Base-by-base conservation (phyloP, 2,797 vertebrate species). In the Xenopus petersii region DNA sequence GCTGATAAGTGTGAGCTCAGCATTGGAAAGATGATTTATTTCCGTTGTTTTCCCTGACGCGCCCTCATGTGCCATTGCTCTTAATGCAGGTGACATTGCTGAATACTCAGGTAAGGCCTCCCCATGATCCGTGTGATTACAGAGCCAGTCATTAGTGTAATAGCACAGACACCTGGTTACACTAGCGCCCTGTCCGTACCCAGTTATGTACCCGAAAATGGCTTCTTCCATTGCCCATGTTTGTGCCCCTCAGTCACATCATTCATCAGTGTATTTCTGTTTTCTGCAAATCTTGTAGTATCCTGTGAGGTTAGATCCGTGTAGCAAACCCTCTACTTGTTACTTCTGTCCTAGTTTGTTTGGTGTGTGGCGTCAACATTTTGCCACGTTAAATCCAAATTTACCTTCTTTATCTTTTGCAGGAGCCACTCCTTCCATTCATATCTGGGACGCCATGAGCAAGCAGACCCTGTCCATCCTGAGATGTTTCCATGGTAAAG, bases 391-490 rank as follows among this genome's bases (percentile, higher is more conserved):
- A 10, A 51, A 51, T 12, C 15, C 3, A 12, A 51, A 51, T 51
- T 60, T 26, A 10, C 10, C 2, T 60, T 0, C 48, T 33, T 75
- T 11, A 67, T 26, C 61, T 56, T 49, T 1, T 66, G 0, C 84
- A 98, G 97, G 96, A 42, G 90, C 95, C 0, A 93, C 95, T 0
- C 96, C 97, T 0, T 96, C 93, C 10, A 95, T 99, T 84, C 97
- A 98, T 0, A 75, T 99, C 21, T 99, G 97, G 97, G 97, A 99
- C 9, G 96, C 95, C 71, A 89, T 96, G 92, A 95, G 88, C 75
- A 98, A 98, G 74, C 95, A 96, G 88, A 98, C 96, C 0, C 84
- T 98, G 21, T 98, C 97, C 46, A 94, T 99, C 86, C 93, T 99
- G 33, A 93, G 96, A 16, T 97, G 95, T 73, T 94, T 93, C 76